Evolutionary conservation across 2,888 invertebrate species (phyloP).

Genomic region (Helleia helle): DNA sequence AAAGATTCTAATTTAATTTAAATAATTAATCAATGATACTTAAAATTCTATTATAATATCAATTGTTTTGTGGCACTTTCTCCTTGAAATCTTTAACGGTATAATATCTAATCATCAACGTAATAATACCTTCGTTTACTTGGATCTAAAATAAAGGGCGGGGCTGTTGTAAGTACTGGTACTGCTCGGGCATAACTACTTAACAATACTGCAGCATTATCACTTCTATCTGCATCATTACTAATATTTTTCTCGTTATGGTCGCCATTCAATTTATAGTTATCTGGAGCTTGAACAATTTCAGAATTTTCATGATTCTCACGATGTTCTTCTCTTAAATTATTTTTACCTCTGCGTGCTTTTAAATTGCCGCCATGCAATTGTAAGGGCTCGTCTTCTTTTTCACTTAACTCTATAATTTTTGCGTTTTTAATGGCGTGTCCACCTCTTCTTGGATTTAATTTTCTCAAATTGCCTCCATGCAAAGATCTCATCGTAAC

Average conservation of each 20-base stretch:
- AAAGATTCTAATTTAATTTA: conserved; percentile 13
- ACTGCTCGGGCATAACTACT: conserved; percentile 53
- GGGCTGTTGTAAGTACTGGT: conserved; percentile 50
- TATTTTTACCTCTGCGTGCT: conserved; percentile 28
- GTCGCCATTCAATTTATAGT: conserved; percentile 14
- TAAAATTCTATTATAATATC: conserved; percentile 21
- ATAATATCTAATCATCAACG: conserved; percentile 37
- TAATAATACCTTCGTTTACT: conserved; percentile 69
- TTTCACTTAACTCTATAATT: conserved; percentile 42
- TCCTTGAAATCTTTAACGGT: conserved; percentile 13
- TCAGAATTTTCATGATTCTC: conserved; percentile 58
- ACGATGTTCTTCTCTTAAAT: conserved; percentile 45
- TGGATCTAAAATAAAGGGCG: conserved; percentile 58
- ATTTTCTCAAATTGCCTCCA: conserved; percentile 39
- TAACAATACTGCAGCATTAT: conserved; percentile 39
- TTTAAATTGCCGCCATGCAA: conserved; percentile 35
- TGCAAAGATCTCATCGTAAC: conserved; percentile 28
- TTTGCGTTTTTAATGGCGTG: conserved; percentile 35
- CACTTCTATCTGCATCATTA: conserved; percentile 23
- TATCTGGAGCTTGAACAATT: conserved; percentile 28
- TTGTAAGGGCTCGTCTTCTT: conserved; percentile 29
- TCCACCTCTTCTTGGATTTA: conserved; percentile 23
- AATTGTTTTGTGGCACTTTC: conserved; percentile 45
- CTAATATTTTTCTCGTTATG: conserved; percentile 22
- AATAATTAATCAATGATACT: conserved; percentile 3